Evolutionary conservation across 37 sponge, comb jelly and placozoan genomes (phyloP).

Genomic region (Haliclona indistincta): DNA sequence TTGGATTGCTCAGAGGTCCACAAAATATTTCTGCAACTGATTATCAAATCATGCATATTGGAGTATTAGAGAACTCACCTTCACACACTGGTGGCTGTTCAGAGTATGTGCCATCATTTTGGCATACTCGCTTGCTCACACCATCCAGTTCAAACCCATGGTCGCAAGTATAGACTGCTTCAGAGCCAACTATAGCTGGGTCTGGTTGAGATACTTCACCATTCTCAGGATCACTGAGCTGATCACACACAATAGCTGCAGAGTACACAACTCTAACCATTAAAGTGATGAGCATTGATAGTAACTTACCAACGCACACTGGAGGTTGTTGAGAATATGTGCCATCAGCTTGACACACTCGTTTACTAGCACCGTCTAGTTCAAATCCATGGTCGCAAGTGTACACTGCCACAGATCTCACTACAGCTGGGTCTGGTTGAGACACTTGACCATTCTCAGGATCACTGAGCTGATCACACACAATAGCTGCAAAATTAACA

Average conservation of each 20-base stretch:
- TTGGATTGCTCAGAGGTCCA: constrained; percentile 16
- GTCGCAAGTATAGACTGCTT: constrained; percentile 48
- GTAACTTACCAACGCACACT: neutral
- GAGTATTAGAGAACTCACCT: constrained; percentile 23
- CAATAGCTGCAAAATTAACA: constrained; percentile 15
- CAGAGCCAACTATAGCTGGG: constrained; percentile 10
- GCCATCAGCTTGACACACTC: constrained; percentile 20
- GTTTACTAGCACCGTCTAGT: constrained; percentile 14
- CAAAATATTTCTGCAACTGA: constrained; percentile 30
- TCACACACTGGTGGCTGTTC: constrained; percentile 30
- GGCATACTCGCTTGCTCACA: constrained; percentile 14
- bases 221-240: constrained; percentile 11
- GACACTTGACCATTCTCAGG: constrained; percentile 44
- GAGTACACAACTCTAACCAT: neutral
- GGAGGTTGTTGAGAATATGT: neutral
- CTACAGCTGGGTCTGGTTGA: neutral
- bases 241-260: constrained; percentile 15
- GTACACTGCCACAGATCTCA: constrained; percentile 23
- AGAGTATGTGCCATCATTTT: constrained; percentile 38
- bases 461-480: constrained; percentile 25
- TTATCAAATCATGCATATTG: too few relatives aligned
- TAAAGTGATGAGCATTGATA: neutral
- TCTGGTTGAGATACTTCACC: neutral
- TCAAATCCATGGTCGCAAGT: constrained; percentile 40
- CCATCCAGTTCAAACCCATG: constrained; percentile 44